phyloP scores from a whole-genome alignment of 1,140 invertebrate genomes.

The Chymomyza costata region DNA sequence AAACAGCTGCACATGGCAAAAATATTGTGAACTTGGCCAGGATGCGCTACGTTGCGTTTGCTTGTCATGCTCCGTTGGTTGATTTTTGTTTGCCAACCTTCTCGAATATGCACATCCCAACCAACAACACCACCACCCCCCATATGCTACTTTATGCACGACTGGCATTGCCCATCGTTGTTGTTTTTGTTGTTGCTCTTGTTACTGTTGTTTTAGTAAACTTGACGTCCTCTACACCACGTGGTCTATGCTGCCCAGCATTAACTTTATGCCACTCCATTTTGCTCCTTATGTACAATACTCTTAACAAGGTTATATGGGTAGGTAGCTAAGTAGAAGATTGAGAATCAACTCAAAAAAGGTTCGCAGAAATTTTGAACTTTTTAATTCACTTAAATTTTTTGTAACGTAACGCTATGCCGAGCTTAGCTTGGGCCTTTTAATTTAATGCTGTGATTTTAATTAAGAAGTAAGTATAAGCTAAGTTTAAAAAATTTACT shows the following conservation, averaged over 20 bases:
- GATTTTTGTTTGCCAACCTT: conserved; percentile 49
- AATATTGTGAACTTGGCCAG: conserved; percentile 54
- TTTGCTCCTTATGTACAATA: too few species aligned
- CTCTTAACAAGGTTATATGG: too few species aligned
- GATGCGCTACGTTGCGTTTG: conserved; percentile 71
- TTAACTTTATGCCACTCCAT: conserved; percentile 50
- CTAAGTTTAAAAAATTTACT: too few species aligned
- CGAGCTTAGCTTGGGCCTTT: too few species aligned
- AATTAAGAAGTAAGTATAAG: too few species aligned
- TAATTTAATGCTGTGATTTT: too few species aligned
- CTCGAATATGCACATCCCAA: too few species aligned
- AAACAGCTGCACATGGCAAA: not conserved
- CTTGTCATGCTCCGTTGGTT: conserved; percentile 69
- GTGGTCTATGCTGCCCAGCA: conserved; percentile 44
- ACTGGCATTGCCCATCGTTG: conserved; percentile 41
- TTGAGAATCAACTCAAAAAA: too few species aligned
- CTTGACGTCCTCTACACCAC: conserved; percentile 40
- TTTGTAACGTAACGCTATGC: too few species aligned
- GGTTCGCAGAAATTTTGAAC: too few species aligned
- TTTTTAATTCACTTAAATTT: too few species aligned
- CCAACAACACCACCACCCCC: conserved; percentile 6
- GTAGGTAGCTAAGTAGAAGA: too few species aligned
- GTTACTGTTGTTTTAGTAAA: conserved; percentile 9
- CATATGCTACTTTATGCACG: conserved; percentile 58
- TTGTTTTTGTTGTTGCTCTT: conserved; percentile 3